phyloP scores from a whole-genome alignment of 64 coral and sea anemone genomes.

The Montipora efflorescens region DNA sequence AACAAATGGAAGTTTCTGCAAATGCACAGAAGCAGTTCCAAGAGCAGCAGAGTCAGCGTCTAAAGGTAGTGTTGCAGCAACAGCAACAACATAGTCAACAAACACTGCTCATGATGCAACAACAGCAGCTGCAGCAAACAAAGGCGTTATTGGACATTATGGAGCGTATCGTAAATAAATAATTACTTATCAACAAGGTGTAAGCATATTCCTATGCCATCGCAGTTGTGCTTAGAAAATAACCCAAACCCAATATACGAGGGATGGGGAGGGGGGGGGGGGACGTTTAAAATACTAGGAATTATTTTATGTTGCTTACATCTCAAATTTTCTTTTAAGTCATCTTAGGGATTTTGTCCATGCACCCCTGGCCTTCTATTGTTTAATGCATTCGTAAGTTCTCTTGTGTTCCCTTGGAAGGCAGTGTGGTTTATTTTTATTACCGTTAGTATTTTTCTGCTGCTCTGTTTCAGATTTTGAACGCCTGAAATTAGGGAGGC shows the following conservation, averaged over 20 bases:
- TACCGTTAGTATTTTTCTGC: conserved; percentile 47
- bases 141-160: conserved; percentile 19
- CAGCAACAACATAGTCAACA: conserved; percentile 51
- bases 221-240: conserved; percentile 32
- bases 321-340: conserved; percentile 40
- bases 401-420: conserved; percentile 38
- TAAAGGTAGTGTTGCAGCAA: conserved; percentile 44
- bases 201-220: conserved; percentile 11
- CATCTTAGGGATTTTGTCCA: conserved; percentile 42
- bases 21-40: conserved; percentile 65
- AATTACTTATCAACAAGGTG: conserved; percentile 55
- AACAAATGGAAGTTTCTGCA: conserved; percentile 53
- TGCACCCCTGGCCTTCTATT: conserved; percentile 47
- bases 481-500: conserved; percentile 36
- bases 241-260: conserved; percentile 46
- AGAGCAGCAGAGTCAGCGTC: conserved; percentile 64
- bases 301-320: conserved; percentile 11
- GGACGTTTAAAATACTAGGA: conserved; percentile 19
- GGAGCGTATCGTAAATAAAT: conserved; percentile 56
- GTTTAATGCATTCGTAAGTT: conserved; percentile 48
- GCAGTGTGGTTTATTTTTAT: conserved; percentile 28
- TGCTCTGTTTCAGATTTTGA: conserved; percentile 49
- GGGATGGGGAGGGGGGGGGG: neutral
- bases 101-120: conserved; percentile 44
- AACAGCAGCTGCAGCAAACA: conserved; percentile 43